Conservation (phyloP, 2,113 vertebrate species). For the Cavia aperea region DNA sequence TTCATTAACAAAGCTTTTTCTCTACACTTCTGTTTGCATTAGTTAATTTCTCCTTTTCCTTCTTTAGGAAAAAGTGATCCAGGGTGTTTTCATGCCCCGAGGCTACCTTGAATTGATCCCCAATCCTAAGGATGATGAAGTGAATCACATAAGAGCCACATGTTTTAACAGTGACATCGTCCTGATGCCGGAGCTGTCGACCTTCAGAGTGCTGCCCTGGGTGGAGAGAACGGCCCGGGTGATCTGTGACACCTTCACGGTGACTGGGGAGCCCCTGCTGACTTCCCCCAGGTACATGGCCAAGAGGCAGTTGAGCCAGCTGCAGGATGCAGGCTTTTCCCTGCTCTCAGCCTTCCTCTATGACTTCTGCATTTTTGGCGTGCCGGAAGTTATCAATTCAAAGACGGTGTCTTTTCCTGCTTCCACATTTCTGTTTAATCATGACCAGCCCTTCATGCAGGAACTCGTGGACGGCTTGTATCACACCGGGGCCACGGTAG, state of each 20-base stretch:
- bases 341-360: constrained; percentile 88
- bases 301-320: constrained; percentile 85
- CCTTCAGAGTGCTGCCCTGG: constrained; percentile 88
- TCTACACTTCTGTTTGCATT: background rate
- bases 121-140: constrained; percentile 84
- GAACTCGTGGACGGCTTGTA: constrained; percentile 91
- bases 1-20: background rate
- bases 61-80: constrained; percentile 87
- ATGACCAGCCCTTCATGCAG: constrained; percentile 90
- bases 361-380: constrained; percentile 88
- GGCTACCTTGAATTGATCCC: constrained; percentile 90
- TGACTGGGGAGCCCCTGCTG: constrained; percentile 81
- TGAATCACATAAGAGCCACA: constrained; percentile 82
- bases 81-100: constrained; percentile 89
- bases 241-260: constrained; percentile 90
- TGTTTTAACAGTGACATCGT: constrained; percentile 91
- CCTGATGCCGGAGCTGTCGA: constrained; percentile 88
- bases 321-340: constrained; percentile 85
- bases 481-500: constrained; percentile 87
- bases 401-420: constrained; percentile 89
- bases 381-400: constrained; percentile 84
- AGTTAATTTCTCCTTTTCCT: constrained; percentile 42
- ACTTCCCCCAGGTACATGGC: constrained; percentile 90
- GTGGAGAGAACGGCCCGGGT: constrained; percentile 87
- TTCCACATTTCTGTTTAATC: constrained; percentile 85